Evolutionary conservation across 2,113 vertebrate genomes (phyloP).

Genomic region (Protobothrops mucrosquamatus): DNA sequence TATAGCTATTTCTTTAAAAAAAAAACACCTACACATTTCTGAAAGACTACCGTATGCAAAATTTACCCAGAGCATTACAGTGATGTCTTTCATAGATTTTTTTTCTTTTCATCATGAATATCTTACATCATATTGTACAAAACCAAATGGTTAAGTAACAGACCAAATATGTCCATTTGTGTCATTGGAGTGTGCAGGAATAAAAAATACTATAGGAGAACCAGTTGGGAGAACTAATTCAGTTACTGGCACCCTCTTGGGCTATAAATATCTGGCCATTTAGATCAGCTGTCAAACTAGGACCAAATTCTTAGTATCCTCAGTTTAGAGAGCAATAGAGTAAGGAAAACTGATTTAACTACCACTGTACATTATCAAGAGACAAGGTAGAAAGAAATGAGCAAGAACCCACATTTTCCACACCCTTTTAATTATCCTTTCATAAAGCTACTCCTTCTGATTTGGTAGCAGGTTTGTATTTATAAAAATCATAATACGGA

Average conservation of each 20-base stretch:
- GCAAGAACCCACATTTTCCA: conserved; percentile 40
- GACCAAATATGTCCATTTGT: not conserved
- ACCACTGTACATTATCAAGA: not conserved
- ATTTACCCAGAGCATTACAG: not conserved
- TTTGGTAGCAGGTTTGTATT: conserved; percentile 65
- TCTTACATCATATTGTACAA: not conserved
- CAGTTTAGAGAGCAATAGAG: not conserved
- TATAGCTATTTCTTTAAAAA: not conserved
- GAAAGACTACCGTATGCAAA: not conserved
- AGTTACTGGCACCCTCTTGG: not conserved
- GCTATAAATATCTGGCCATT: not conserved
- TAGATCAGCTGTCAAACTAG: not conserved
- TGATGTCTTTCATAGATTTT: not conserved
- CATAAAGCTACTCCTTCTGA: conserved; percentile 67
- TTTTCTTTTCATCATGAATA: not conserved
- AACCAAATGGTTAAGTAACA: not conserved
- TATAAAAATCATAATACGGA: conserved; percentile 73
- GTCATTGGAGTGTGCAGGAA: not conserved
- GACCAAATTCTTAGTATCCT: not conserved
- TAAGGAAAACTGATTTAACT: not conserved
- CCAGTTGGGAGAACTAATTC: not conserved
- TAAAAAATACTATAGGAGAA: not conserved
- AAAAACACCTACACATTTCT: not conserved
- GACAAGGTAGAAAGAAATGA: conserved; percentile 7
- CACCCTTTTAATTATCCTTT: conserved; percentile 67